These are phyloP conservation scores for Cuniculus paca DNA, from an alignment of 2,797 vertebrate species.

Conservation along the genomic window DNA sequence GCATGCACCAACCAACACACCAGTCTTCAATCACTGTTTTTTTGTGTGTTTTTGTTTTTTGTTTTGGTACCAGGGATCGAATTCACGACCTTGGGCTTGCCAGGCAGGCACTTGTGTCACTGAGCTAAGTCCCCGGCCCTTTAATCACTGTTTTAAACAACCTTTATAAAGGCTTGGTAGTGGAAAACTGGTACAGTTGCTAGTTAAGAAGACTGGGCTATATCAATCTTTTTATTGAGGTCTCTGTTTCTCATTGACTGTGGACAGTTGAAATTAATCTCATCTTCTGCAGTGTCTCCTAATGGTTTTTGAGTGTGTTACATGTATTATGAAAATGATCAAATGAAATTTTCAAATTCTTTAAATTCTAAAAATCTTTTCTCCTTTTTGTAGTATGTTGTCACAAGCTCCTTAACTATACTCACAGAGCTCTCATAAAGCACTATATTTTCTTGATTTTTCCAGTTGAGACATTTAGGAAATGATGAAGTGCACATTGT, in stretches of 20 bases:
- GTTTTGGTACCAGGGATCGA: no score
- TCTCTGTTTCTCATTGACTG: slow-evolving; percentile 40
- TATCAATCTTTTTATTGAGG: not conserved
- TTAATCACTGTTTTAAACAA: slow-evolving; percentile 41
- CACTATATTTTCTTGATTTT: slow-evolving; percentile 79
- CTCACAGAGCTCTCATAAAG: slow-evolving; percentile 26
- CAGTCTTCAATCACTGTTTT: not conserved
- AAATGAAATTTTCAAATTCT: slow-evolving; percentile 53
- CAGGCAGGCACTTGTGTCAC: no score
- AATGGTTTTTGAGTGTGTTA: slow-evolving; percentile 53
- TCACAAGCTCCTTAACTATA: not conserved
- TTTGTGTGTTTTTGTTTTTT: no score
- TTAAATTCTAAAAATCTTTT: slow-evolving; percentile 6
- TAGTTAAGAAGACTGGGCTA: not conserved
- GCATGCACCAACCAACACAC: not conserved
- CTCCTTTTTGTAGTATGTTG: slow-evolving; percentile 37
- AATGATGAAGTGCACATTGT: slow-evolving; percentile 99
- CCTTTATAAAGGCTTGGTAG: slow-evolving; percentile 44
- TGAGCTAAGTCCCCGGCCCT: no score
- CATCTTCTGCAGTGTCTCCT: not conserved
- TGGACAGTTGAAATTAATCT: slow-evolving; percentile 9
- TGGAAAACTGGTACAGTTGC: not conserved
- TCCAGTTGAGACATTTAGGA: slow-evolving; percentile 96
- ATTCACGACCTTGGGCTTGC: no score
- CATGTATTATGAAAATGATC: slow-evolving; percentile 12